Evolutionary conservation across 2,888 invertebrate species (phyloP).

Genomic region (Nycteola revayana): DNA sequence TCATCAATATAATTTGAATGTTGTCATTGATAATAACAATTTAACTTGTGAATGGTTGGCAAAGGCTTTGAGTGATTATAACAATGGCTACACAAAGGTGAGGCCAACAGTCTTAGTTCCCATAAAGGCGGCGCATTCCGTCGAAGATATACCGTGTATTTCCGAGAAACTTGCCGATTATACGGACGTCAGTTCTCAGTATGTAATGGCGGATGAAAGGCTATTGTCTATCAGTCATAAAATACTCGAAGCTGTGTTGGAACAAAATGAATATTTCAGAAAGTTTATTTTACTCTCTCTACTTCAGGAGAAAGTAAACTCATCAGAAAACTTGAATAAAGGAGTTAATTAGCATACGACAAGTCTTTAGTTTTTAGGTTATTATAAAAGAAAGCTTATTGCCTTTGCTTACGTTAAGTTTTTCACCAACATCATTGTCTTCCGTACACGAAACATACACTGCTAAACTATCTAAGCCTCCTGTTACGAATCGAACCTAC

Average conservation of each 20-base stretch:
- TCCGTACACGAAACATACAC: too few relatives aligned
- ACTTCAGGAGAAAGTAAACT: too few relatives aligned
- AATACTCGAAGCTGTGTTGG: constrained; percentile 59
- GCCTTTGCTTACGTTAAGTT: too few relatives aligned
- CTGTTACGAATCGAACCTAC: too few relatives aligned
- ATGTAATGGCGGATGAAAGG: constrained; percentile 51
- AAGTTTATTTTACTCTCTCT: constrained; percentile 17
- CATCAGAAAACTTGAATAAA: too few relatives aligned
- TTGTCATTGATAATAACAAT: constrained; percentile 61
- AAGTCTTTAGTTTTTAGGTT: too few relatives aligned
- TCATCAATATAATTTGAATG: constrained; percentile 47
- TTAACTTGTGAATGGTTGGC: constrained; percentile 64
- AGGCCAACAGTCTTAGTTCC: constrained; percentile 42
- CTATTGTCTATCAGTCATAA: constrained; percentile 58
- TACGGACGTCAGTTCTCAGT: constrained; percentile 1
- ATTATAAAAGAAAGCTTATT: too few relatives aligned
- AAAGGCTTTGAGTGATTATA: constrained; percentile 50
- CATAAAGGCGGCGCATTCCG: constrained; percentile 34
- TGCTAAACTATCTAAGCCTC: too few relatives aligned
- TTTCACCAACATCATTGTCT: too few relatives aligned
- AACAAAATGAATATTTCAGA: constrained; percentile 56
- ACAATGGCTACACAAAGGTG: constrained; percentile 63
- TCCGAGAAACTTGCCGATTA: constrained; percentile 20
- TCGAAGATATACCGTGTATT: constrained; percentile 64
- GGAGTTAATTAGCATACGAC: too few relatives aligned